These are phyloP conservation scores for Cantharis flavilabris DNA, from an alignment of 2,888 invertebrate species.

Conservation along the genomic window DNA sequence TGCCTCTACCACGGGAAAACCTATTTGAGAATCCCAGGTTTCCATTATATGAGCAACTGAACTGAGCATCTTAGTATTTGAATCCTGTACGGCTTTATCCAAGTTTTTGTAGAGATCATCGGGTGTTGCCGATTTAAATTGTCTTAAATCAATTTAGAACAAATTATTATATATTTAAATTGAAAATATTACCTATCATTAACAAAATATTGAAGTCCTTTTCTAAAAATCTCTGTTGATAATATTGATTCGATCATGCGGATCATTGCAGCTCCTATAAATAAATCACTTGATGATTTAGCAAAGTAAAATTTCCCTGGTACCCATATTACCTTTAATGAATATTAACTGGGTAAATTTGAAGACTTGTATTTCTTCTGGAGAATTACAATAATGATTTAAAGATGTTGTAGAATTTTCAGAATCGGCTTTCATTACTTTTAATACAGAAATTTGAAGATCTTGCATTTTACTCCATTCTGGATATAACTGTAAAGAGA, in stretches of 20 bases:
- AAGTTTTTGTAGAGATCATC: conserved; percentile 7
- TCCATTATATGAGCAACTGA: not conserved
- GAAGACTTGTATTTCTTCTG: accelerated
- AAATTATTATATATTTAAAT: too few relatives aligned
- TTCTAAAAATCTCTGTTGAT: not conserved
- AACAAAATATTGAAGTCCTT: not conserved
- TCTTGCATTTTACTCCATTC: not conserved
- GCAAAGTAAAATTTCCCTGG: not conserved
- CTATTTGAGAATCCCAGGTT: conserved; percentile 52
- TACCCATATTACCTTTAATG: not conserved
- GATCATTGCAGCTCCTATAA: not conserved
- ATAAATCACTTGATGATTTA: not conserved
- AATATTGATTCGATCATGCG: not conserved
- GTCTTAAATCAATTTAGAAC: not conserved
- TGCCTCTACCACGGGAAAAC: conserved; percentile 18
- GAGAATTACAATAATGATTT: not conserved
- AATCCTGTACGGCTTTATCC: not conserved
- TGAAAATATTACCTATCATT: not conserved
- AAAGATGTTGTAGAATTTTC: not conserved
- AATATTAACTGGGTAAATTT: not conserved
- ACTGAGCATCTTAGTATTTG: not conserved
- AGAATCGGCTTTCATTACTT: not conserved
- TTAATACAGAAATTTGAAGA: not conserved
- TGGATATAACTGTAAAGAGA: not conserved
- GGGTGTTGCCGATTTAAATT: not conserved